Conservation (phyloP, 2,113 vertebrate species). For the Columba livia region DNA sequence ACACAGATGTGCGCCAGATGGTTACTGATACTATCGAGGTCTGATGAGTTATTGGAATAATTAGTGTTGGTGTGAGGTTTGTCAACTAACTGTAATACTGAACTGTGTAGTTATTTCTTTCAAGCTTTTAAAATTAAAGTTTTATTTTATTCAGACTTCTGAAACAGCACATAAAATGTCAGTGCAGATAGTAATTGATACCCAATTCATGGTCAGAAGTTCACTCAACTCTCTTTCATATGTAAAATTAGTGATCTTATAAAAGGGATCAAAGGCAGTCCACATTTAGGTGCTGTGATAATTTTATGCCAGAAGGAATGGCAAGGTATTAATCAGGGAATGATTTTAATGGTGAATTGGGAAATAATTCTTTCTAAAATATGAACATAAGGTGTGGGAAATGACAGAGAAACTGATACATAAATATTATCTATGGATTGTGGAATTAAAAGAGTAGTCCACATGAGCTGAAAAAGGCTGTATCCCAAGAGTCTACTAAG, state of each 20-base stretch:
- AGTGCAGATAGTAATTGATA: neutral
- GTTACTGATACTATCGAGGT: constrained; percentile 39
- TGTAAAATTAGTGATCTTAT: neutral
- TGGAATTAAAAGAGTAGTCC: neutral
- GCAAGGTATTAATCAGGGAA: neutral
- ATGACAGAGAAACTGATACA: neutral
- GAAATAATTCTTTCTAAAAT: neutral
- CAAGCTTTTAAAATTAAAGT: neutral
- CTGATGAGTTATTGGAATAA: constrained; percentile 49
- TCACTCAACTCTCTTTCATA: neutral
- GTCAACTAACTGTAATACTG: neutral
- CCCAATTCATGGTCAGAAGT: neutral
- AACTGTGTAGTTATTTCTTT: neutral
- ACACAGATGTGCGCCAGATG: constrained; percentile 55
- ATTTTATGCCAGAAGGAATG: neutral
- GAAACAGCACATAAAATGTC: neutral
- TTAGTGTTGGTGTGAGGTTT: constrained; percentile 36
- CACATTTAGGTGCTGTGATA: neutral
- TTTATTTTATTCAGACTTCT: neutral
- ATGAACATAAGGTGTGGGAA: neutral
- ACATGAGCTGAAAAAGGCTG: neutral
- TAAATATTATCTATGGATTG: neutral
- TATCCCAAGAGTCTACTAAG: neutral
- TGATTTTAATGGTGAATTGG: neutral
- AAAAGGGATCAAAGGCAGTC: neutral